Base-by-base conservation (phyloP, 2,888 invertebrate genomes). In the Eudemis profundana region DNA sequence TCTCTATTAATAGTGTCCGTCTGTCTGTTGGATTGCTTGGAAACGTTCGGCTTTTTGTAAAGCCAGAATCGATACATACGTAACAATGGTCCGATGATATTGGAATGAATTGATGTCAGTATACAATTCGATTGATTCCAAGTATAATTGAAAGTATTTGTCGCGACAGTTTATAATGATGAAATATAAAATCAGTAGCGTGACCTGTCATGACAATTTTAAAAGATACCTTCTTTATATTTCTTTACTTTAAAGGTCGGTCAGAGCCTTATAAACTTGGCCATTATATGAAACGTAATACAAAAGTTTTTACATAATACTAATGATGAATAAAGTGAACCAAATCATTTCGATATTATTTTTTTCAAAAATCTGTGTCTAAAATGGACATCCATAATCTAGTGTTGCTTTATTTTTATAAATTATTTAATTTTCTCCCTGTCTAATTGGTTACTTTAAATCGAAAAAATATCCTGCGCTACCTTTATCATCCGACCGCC, bases 41-140 rank as follows among this genome's bases (percentile, higher is more conserved):
- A 60, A 60, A 17, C 17, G 21, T 33, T 33, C 33, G 61, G 36
- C 19, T 59, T 60, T 65, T 59, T 60, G 38, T 65, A 40, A 59
- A 60, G 36, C 15, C 38, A 44, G 51, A 60, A 65, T 65, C 59
- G 53, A 60, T 65, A 59, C 64, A 57, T 53, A 60, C 50, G 33
- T 44, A 64, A 64, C 57, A 64, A 64, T 57, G 50, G 56, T 12
- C 21, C 17, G 42, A 33, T 50, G 57, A 23, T 42, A 50, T 44
- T 57, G 57, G 49, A 21, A 38, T 57, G 14, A 57, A 64, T 50
- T 50, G 63, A 57, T 64, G 33, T 42, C 50, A 44, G 17, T n/a
- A 57, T 63, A 33, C 21, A 47, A 47, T 42, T 56, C 29, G 47
- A 40, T 63, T 38, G 61, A 54, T 62, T 54, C 23, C 38, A 17